Evolutionary conservation across 1,140 invertebrate species (phyloP), one percentile per base, ranked within the genome.

Genomic region (Trachymyrmex cornetzi): DNA sequence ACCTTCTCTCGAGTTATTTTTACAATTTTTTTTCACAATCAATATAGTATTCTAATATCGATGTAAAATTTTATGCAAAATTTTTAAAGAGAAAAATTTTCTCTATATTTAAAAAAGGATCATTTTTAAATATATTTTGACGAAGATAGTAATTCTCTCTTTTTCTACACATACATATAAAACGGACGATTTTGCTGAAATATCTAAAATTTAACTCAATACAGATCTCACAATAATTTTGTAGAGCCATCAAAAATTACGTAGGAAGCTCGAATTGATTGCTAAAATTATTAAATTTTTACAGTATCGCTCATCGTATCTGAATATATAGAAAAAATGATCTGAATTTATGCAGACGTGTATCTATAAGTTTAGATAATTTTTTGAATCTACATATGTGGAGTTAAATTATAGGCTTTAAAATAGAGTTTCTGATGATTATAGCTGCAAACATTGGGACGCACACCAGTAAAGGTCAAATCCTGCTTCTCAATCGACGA

Each of bases 401-500:
- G 2, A 38, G 11, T 7, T 34, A 48, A 74, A 24, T 50, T 53
- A n/a, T n/a, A 14, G 5, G 22, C 5, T 53, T 50, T 27, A 11
- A 16, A 64, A 50, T 64, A 38, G 14, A 34, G 9, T 71, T 69
- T 59, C 27, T 66, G 64, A 38, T 57, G 24, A 6, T 19, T 50
- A 38, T 44, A 48, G 30, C n/a, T 48, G 30, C 14, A 61, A 82
- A 84, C 6, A 84, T 55, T 55, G 64, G 19, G 30, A 34, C 7
- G 34, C 34, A n/a, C 55, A 48, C 24, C 24, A 27, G 50, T 44
- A 38, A 84, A 57, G 80, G 55, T 84, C 69, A 74, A 84, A 84
- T 63, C 38, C 80, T 55, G 67, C n/a, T 27, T 82, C 14, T 80
- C 84, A 64, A 81, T 61, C 84, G 61, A 69, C 77, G 77, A 81